Percentiles rank a stretch among this genome's conserved stretches.
Conservation (phyloP, 2,797 vertebrate species). For the Anomalospiza imberbis region DNA sequence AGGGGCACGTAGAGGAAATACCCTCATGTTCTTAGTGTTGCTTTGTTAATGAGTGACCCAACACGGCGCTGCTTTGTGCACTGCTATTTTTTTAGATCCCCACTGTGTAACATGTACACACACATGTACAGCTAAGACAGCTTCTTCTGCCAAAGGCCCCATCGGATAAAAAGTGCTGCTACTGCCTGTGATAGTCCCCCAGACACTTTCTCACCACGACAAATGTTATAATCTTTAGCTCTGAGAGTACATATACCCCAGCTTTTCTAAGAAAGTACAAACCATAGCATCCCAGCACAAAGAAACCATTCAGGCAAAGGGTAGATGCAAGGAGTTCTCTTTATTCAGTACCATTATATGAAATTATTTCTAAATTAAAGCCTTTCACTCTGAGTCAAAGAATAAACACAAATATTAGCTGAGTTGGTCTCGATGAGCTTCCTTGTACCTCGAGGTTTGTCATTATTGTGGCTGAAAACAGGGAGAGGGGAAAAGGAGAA, state of each 20-base stretch:
- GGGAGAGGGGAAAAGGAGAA: neutral
- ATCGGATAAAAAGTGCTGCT: neutral
- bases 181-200: neutral
- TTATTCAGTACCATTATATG: neutral
- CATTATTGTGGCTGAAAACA: neutral
- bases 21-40: neutral
- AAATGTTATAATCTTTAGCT: neutral
- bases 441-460: neutral
- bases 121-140: fast-evolving
- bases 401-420: neutral
- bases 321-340: neutral
- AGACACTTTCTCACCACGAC: neutral
- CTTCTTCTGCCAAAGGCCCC: neutral
- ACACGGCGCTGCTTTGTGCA: fast-evolving
- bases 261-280: neutral
- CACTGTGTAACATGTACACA: fast-evolving
- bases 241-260: neutral
- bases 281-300: neutral
- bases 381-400: neutral
- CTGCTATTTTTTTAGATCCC: neutral
- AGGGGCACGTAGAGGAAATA: fast-evolving
- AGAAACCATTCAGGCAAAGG: neutral
- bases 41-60: neutral
- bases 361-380: neutral
- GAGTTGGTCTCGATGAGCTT: neutral